Evolutionary conservation across 2,797 vertebrate genomes (phyloP), one percentile per base, ranked within the genome.

Genomic region (Morelia viridis): DNA sequence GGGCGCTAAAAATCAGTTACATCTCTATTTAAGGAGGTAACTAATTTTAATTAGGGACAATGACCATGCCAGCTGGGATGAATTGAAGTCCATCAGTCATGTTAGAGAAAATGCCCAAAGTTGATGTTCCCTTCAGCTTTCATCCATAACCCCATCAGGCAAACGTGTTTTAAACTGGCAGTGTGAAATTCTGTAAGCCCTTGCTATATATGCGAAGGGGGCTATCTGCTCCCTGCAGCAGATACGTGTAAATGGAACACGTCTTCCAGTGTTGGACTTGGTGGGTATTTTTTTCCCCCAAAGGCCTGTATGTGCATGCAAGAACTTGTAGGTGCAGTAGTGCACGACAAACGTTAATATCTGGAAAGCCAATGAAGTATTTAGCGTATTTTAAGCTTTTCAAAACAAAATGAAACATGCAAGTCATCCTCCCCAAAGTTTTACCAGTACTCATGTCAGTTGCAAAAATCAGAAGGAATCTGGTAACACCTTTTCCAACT

Each of bases 291-390:
- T 71, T 93, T 35, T 35, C 22, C 15, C 31, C 31, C 68, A 76
- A 88, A 94, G 57, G 3, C 86, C 60, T 0, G 0, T 87, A 85
- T 88, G 93, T 53, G 0, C 87, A 41, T 93, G 57, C 64, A 92
- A 5, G 62, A 86, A 56, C 53, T 19, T 53, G 86, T 85, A 91
- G 90, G 94, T 94, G 13, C 28, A 0, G 2, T 56, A 86, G 85
- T 86, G 0, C 60, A 28, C 93, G 92, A 89, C 89, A 87, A 62
- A 41, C 91, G 61, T 87, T 86, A 84, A 15, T 46, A 0, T 31
- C 65, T 60, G 71, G 93, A 91, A 94, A n/a, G 90, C 92, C 58
- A 94, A 94, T 87, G 71, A 58, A 94, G 50, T 50, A 92, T 91
- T 93, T 89, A 41, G 89, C 80, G 90, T 50, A 57, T 93, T 88